Evolutionary conservation across 2,888 invertebrate species (phyloP), one percentile per base, ranked within the genome.

Genomic region (Chaetogeoica ovagalla): DNA sequence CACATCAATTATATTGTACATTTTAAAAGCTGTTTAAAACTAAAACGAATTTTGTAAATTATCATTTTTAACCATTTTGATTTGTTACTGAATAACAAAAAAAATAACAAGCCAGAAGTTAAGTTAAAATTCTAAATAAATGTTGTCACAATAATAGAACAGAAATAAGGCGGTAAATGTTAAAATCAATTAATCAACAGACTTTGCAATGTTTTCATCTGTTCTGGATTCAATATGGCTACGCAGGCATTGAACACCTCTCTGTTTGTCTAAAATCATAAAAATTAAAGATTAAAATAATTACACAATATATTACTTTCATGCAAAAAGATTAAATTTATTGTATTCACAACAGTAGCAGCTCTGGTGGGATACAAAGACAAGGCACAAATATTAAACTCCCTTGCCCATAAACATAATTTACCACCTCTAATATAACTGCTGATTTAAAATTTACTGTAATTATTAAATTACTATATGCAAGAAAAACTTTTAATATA

Each of bases 61-160:
- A 63, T 74, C 13, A 72, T 63, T 69, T 37, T 11, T 23, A 76
- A 60, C 17, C 6, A 63, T 74, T 66, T 76, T 19, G 37, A 48
- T 76, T 77, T 77, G 77, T 77, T 77, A 79, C 37, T 23, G 55
- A 39, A 70, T 43, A 79, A 79, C 77, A 79, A 79, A 79, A 79
- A 79, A 62, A 66, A 75, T 43, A 75, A 75, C 57, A 75, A 79
- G 70, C 70, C 63, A 6, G 39, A 11, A 23, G 23, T 75, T 75
- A 70, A 55, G 43, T 63, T 62, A 70, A 8, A 23, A 62, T 70
- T 21, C 48, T 15, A 48, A 73, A 37, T 48, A 60, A 62, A 48
- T 69, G 1, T n/a, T 70, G 77, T 77, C 77, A 70, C 8, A 70
- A 63, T 39, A 70, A 71, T 79, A 62, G 63, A 71, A 57, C 37